Conservation (phyloP, 2,113 vertebrate species). For the Oreochromis tanganicae region DNA sequence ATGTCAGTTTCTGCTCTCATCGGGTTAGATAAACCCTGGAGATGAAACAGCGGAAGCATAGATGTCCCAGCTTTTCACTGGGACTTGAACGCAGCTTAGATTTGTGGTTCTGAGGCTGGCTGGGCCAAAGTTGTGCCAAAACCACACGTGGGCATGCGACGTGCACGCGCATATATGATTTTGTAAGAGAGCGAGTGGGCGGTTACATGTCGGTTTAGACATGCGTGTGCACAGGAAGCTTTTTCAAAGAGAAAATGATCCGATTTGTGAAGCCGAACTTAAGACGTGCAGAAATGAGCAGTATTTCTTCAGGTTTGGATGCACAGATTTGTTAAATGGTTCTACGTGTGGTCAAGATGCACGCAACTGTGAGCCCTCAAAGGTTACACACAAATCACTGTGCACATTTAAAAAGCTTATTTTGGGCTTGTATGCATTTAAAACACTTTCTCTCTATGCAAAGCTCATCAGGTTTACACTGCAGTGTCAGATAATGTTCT, state of each 20-base stretch:
- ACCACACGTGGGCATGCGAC: not conserved
- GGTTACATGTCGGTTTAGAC: not conserved
- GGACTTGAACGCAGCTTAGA: not conserved
- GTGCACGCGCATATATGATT: not conserved
- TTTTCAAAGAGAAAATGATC: not conserved
- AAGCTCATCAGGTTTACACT: not conserved
- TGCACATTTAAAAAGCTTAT: not conserved
- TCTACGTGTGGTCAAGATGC: not conserved
- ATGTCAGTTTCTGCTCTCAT: not conserved
- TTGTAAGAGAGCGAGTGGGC: not conserved
- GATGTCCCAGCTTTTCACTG: not conserved
- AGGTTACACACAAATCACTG: not conserved
- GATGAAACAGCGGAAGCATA: not conserved
- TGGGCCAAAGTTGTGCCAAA: not conserved
- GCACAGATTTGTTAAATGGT: not conserved
- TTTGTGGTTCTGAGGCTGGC: not conserved
- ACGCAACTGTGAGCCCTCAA: not conserved
- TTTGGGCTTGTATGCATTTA: not conserved
- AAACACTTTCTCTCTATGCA: not conserved
- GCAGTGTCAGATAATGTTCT: not conserved
- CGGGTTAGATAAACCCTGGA: not conserved
- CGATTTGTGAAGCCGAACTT: not conserved
- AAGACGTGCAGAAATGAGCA: not conserved
- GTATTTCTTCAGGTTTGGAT: not conserved
- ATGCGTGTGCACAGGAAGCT: not conserved